Percentiles rank a stretch among this genome's conserved stretches.
phyloP scores from a whole-genome alignment of 2,797 vertebrate genomes.

The Mustela erminea region DNA sequence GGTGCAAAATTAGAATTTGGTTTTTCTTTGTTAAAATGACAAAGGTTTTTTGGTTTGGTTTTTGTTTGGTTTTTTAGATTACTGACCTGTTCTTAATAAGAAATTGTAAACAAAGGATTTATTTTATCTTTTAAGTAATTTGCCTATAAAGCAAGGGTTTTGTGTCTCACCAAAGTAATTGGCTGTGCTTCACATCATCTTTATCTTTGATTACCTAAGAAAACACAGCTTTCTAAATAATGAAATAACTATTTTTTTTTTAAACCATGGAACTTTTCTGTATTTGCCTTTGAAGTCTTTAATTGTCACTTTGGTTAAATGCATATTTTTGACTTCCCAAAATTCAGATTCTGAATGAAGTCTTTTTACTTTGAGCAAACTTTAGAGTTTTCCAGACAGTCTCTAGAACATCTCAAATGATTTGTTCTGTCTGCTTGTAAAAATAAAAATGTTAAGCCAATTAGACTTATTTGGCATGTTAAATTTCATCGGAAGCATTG shows the following conservation, averaged over 20 bases:
- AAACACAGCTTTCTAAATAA: neutral
- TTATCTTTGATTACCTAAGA: neutral
- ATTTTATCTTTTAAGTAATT: neutral
- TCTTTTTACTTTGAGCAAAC: neutral
- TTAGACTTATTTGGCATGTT: neutral
- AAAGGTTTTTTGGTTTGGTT: neutral
- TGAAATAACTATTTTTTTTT: neutral
- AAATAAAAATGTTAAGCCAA: neutral
- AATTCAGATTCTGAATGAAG: neutral
- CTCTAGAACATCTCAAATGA: neutral
- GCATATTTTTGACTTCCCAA: neutral
- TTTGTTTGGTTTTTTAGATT: neutral
- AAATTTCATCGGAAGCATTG: neutral
- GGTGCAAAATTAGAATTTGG: neutral
- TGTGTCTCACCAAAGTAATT: neutral
- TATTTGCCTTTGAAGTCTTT: neutral
- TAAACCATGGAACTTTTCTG: neutral
- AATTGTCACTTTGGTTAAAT: neutral
- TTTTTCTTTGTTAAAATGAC: neutral
- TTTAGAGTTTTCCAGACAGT: neutral
- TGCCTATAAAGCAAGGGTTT: neutral
- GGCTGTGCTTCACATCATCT: neutral
- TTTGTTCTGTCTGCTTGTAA: neutral
- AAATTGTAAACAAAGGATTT: neutral
- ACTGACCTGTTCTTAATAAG: neutral